Evolutionary conservation across 2,797 vertebrate species (phyloP), one percentile per base, ranked within the genome.

Genomic region (Stomatorhinus walkeri): DNA sequence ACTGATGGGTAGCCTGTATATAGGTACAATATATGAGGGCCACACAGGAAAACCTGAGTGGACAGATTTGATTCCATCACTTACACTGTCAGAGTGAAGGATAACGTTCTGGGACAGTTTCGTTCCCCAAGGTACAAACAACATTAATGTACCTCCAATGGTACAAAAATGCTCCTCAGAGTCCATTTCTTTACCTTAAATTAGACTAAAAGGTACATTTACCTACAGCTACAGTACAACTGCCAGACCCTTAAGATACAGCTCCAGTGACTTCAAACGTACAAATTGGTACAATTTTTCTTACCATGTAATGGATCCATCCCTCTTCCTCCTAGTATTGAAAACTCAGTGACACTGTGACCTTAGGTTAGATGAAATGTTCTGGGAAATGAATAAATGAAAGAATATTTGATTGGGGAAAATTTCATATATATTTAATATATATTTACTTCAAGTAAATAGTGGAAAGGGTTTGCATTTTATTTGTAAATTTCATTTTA

Each of bases 401-500:
- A 36, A 76, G 68, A 76, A 40, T 76, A 19, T 76, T 40, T 76
- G 12, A 76, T 76, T 76, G 32, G 68, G 28, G 68, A 76, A 76
- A 7, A 40, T 76, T 40, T 6, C 14, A 76, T 19, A 40, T 14
- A 32, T 36, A 61, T 61, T 61, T 61, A 54, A 24, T 68, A 12
- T 68, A 24, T 32, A 32, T 46, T 46, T 43, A 81, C 19, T 40
- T 81, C 16, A 46, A 46, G 16, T n/a, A 46, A 46, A 81, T 81
- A 43, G 16, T 81, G 76, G 76, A 81, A 81, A 81, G 76, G 46
- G 76, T n/a, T 81, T 46, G 76, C 76, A 46, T 81, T 81, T 43
- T 43, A 12, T n/a, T 19, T 81, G 40, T 81, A 43, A 9, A n/a
- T 81, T 32, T 68, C 1, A 68, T 32, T 72, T 72, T 72, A 36